Conservation (phyloP, 2,797 vertebrate species). For the Bradypodion pumilum region DNA sequence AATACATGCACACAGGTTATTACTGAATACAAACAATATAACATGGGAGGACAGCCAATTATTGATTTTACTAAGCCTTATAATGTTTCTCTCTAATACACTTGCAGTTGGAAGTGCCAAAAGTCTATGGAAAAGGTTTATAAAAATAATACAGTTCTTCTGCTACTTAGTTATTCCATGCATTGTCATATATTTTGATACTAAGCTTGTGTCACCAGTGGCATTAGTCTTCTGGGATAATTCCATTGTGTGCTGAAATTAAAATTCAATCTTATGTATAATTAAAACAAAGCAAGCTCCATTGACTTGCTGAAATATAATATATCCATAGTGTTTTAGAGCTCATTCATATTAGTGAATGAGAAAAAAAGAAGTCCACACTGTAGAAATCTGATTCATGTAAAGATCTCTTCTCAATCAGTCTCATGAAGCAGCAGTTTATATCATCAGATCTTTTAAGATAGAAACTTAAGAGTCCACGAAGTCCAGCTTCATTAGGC, state of each 20-base stretch:
- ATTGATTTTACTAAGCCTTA: constrained; percentile 26
- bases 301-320: constrained; percentile 19
- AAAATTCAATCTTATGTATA: constrained; percentile 39
- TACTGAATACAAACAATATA: constrained; percentile 6
- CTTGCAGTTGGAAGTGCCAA: constrained; percentile 36
- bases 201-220: constrained; percentile 1
- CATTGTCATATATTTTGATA: constrained; percentile 9
- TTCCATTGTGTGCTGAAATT: constrained; percentile 34
- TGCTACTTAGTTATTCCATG: constrained; percentile 29
- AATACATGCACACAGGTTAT: background rate
- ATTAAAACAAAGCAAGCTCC: constrained; percentile 39
- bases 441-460: too few relatives aligned
- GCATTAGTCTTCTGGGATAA: constrained; percentile 14
- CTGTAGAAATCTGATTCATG: too few relatives aligned
- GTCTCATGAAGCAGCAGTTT: too few relatives aligned
- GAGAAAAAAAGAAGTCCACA: background rate
- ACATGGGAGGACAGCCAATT: constrained; percentile 14
- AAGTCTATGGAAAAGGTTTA: background rate
- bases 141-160: constrained; percentile 2
- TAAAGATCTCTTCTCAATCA: too few relatives aligned
- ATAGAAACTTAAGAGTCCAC: too few relatives aligned
- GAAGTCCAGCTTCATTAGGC: too few relatives aligned
- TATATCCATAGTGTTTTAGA: constrained; percentile 6
- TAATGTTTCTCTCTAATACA: constrained; percentile 38
- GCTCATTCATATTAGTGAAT: constrained; percentile 7